These are phyloP conservation scores for Spialia ferax DNA, from an alignment of 2,888 invertebrate genomes.

Conservation along the genomic window DNA sequence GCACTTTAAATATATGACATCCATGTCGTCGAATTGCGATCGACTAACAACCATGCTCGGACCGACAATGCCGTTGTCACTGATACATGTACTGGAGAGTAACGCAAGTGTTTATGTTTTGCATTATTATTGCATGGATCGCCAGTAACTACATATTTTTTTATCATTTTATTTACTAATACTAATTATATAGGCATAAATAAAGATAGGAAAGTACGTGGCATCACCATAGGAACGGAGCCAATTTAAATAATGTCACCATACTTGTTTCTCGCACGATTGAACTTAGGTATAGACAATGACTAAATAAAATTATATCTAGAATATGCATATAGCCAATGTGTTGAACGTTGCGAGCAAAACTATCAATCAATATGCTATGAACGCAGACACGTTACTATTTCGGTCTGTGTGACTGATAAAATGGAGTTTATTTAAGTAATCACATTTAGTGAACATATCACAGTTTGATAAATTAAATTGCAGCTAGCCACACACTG, in stretches of 20 bases:
- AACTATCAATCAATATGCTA: background rate
- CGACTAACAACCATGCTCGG: conserved; percentile 55
- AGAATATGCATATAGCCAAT: conserved; percentile 67
- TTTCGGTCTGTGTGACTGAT: conserved; percentile 2
- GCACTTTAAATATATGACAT: conserved; percentile 74
- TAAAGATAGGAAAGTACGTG: conserved; percentile 75
- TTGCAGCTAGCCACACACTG: conserved; percentile 12
- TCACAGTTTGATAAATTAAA: conserved; percentile 28
- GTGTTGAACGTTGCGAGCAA: conserved; percentile 45
- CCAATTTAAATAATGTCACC: conserved; percentile 68
- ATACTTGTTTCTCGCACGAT: conserved; percentile 70
- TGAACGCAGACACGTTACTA: conserved; percentile 4
- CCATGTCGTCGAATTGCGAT: conserved; percentile 58
- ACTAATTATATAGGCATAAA: conserved; percentile 76
- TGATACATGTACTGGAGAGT: conserved; percentile 58
- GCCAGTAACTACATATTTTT: conserved; percentile 49
- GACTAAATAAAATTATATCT: conserved; percentile 84
- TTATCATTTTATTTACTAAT: conserved; percentile 60
- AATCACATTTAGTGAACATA: conserved; percentile 32
- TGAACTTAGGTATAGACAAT: conserved; percentile 78
- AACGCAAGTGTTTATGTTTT: conserved; percentile 44
- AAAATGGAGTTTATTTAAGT: conserved; percentile 26
- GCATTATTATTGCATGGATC: conserved; percentile 61
- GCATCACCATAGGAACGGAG: conserved; percentile 81
- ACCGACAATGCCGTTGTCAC: conserved; percentile 59